These are phyloP conservation scores for Lottia gigantea DNA, from an alignment of 2,888 invertebrate species.

Conservation along the genomic window DNA sequence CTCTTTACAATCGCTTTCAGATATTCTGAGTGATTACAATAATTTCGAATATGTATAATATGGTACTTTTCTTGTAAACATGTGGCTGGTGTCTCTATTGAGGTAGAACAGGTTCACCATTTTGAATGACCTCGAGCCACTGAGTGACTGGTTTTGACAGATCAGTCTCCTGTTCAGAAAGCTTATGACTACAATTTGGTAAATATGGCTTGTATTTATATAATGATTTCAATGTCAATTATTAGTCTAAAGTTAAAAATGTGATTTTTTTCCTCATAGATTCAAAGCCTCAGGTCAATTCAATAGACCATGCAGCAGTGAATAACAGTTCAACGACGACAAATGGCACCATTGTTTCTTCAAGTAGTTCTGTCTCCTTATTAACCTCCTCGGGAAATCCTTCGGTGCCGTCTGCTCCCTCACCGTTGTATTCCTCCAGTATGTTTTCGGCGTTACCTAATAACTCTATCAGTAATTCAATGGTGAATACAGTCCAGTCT, in stretches of 20 bases:
- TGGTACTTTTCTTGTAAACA: too few species aligned
- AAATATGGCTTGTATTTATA: not conserved
- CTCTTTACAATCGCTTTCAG: too few species aligned
- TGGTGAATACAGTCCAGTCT: slow-evolving; percentile 25
- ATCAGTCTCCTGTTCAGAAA: not conserved
- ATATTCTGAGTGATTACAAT: too few species aligned
- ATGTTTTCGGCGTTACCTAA: slow-evolving; percentile 44
- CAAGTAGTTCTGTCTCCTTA: slow-evolving; percentile 56
- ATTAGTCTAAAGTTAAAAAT: not conserved
- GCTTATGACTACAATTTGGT: too few species aligned
- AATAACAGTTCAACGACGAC: slow-evolving; percentile 60
- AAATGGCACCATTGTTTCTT: slow-evolving; percentile 55
- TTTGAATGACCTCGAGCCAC: not conserved
- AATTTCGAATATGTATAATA: too few species aligned
- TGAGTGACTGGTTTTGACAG: not conserved
- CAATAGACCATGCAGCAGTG: slow-evolving; percentile 55
- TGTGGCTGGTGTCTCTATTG: too few species aligned
- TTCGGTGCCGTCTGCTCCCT: slow-evolving; percentile 72
- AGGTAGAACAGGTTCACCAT: too few species aligned
- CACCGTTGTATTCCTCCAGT: slow-evolving; percentile 60
- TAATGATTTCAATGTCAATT: not conserved
- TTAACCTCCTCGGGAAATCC: slow-evolving; percentile 65
- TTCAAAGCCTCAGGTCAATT: slow-evolving; percentile 59
- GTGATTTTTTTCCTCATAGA: slow-evolving; percentile 46
- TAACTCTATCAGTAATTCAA: slow-evolving; percentile 30